Base-by-base conservation (phyloP, 2,797 vertebrate genomes). In the Picus viridis region DNA sequence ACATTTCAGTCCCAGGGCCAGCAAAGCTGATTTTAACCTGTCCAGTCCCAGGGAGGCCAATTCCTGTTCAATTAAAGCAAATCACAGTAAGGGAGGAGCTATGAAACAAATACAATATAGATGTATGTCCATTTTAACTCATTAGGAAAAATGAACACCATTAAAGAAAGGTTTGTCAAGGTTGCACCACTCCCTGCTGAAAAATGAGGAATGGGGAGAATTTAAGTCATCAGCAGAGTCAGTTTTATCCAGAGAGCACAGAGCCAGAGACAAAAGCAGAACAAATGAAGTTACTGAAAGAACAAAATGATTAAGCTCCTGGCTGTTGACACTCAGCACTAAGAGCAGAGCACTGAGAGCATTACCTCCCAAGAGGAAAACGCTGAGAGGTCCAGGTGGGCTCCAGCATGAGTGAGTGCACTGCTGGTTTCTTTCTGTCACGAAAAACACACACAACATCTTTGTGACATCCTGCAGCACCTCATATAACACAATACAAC, bases 301-400 rank as follows among this genome's bases (percentile, higher is more conserved):
- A 10, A 32, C 7, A 9, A 62, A 63, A 45, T 8, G 6, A 39
- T 20, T 51, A 49, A 56, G 65, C 2, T 74, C 49, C 24, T 7
- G 73, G 11, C 47, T 56, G 45, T 64, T 34, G 23, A 70, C 47
- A 68, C 6, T 26, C 4, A 64, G 16, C 16, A 20, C 11, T 17
- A 43, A 19, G 30, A 17, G 34, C 23, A 69, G 15, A 78, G 39
- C 30, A 63, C 57, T 49, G 58, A 39, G 68, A 86, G 95, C 94
- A 0, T 97, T 97, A 99, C 99, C 98, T 99, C 99, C 99, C 99
- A 99, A 16, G 99, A 99, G 10, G 99, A 99, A 89, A 99, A 99
- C 0, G 99, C 99, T 1, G 99, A 99, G 36, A 99, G 98, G 95
- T 99, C 99, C 97, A 99, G 96, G 96, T 99, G 99, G 96, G 99